These are phyloP conservation scores for Podilymbus podiceps DNA, from an alignment of 2,113 vertebrate genomes.

Conservation along the genomic window DNA sequence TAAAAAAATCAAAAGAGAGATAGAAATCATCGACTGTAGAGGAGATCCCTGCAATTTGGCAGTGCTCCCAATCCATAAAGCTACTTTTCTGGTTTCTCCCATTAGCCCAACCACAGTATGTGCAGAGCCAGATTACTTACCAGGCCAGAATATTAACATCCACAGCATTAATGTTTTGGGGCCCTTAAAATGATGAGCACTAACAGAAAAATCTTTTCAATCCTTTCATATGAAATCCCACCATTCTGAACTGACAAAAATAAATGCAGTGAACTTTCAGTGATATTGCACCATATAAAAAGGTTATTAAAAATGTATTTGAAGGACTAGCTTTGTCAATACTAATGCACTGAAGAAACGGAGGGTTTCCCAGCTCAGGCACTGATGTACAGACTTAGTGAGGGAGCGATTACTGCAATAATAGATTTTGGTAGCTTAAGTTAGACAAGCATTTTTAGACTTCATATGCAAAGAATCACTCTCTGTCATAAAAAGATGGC, in stretches of 20 bases:
- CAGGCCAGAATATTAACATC: constrained; percentile 10
- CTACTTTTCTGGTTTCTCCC: not conserved
- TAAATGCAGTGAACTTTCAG: constrained; percentile 40
- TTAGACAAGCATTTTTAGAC: constrained; percentile 62
- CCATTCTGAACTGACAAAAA: not conserved
- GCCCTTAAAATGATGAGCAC: not conserved
- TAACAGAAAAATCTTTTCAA: constrained; percentile 9
- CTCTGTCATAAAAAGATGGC: constrained; percentile 25
- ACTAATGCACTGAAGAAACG: constrained; percentile 45
- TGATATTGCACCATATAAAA: constrained; percentile 14
- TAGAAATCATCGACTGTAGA: not conserved
- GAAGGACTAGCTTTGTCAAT: constrained; percentile 53
- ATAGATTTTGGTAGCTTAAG: constrained; percentile 69
- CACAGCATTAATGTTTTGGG: constrained; percentile 1
- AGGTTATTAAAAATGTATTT: constrained; percentile 59
- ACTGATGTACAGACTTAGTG: constrained; percentile 44
- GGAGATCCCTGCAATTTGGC: constrained; percentile 17
- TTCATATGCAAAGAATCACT: constrained; percentile 47
- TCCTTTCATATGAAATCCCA: not conserved
- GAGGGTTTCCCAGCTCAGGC: constrained; percentile 34
- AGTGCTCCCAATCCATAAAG: not conserved
- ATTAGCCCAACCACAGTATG: not conserved
- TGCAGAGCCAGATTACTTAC: constrained; percentile 9
- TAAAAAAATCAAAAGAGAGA: not conserved
- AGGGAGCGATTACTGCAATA: constrained; percentile 63